Evolutionary conservation across 1,140 invertebrate genomes (phyloP).

Genomic region (Drosophila nigrodunni): DNA sequence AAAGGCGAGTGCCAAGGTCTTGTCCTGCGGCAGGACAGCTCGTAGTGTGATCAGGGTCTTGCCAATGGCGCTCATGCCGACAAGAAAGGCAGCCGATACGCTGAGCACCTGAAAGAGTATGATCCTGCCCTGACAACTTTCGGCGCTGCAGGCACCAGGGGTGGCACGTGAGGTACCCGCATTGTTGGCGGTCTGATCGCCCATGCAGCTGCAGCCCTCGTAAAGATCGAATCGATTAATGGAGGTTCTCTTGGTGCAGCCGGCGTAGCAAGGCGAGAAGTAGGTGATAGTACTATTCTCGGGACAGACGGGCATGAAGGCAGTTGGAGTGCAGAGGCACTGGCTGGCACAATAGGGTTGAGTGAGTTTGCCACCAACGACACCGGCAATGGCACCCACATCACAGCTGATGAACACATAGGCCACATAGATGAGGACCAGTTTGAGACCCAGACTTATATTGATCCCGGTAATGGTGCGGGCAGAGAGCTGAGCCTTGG

Average conservation of each 20-base stretch:
- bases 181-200: constrained; percentile 55
- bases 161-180: constrained; percentile 63
- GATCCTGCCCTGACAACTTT: constrained; percentile 85
- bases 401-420: constrained; percentile 88
- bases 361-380: constrained; percentile 85
- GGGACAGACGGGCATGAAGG: constrained; percentile 89
- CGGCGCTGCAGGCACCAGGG: constrained; percentile 86
- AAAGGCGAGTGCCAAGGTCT: constrained; percentile 87
- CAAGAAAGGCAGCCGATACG: constrained; percentile 80
- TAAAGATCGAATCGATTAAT: constrained; percentile 85
- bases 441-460: constrained; percentile 81
- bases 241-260: constrained; percentile 85
- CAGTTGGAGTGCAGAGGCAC: constrained; percentile 87
- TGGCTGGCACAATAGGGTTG: constrained; percentile 87
- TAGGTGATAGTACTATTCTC: constrained; percentile 86
- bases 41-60: constrained; percentile 87
- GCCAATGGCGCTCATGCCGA: constrained; percentile 86
- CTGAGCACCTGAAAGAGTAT: constrained; percentile 86
- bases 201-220: constrained; percentile 86
- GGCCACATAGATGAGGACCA: constrained; percentile 85
- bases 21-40: constrained; percentile 86
- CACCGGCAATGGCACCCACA: constrained; percentile 82
- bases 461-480: constrained; percentile 85
- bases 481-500: constrained; percentile 86
- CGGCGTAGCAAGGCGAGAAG: constrained; percentile 90